Base-by-base conservation (phyloP, 1,140 invertebrate genomes). In the Euwallacea similis region DNA sequence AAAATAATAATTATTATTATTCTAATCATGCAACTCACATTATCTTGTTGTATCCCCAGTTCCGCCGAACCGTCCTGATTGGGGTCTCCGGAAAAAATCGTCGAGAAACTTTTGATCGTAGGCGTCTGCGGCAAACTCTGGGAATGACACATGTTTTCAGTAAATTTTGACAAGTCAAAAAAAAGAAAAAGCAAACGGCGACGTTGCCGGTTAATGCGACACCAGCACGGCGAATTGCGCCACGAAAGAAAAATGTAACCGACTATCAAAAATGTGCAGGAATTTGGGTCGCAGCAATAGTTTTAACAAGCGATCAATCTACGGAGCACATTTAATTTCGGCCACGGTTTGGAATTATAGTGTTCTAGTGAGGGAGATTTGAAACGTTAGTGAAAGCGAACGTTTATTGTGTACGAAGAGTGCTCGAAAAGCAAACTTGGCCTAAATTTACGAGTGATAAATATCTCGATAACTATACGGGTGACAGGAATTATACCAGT, bases 51-150 rank as follows among this genome's bases (percentile, higher is more conserved):
- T n/a, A 79, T 61, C 21, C 73, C 73, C 55, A 72, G 55, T 42
- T 76, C 76, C 7, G 63, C 63, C 33, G 71, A 72, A 61, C 66
- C 73, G 55, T 79, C 78, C 55, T 76, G 77, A 55, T 73, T 65
- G 42, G 73, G 56, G 59, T 79, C 79, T 21, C 77, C 76, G 44
- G 78, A 76, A 66, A 78, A 79, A 56, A 76, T 74, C 7, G 72
- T 68, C 13, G 78, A 74, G 64, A 76, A 80, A 72, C 73, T 79
- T 72, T 80, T 80, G 42, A 74, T 78, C 66, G 78, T 78, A n/a
- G 78, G 79, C 42, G 79, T 80, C 72, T 80, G 79, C 15, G 79
- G 79, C 65, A 80, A 75, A 69, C 79, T 79, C 79, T 80, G 65
- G 3, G 73, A 68, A 74, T n/a, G 6, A 71, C 21, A 33, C 21